These are phyloP conservation scores for Gallinago nigripennis DNA, from an alignment of 2,797 vertebrate genomes.

Conservation along the genomic window DNA sequence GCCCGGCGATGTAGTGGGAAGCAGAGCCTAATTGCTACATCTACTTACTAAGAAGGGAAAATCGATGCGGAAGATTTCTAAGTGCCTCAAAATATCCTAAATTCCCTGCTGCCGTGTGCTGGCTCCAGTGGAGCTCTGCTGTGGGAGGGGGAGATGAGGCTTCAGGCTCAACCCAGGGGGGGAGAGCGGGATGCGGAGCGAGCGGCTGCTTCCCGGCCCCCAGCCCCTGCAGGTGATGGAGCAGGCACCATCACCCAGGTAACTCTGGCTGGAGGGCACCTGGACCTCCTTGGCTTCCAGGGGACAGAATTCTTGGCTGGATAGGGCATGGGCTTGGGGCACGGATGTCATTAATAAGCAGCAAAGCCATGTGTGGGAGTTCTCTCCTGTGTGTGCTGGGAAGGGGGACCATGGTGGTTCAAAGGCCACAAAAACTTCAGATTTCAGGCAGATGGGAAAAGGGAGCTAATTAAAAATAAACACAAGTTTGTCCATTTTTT, in stretches of 20 bases:
- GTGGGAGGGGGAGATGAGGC: background rate
- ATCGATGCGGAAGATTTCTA: background rate
- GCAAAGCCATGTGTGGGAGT: rapidly evolving
- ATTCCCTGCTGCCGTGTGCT: background rate
- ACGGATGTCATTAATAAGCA: background rate
- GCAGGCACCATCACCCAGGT: rapidly evolving
- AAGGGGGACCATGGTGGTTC: rapidly evolving
- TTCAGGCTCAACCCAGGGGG: background rate
- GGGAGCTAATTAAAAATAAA: background rate
- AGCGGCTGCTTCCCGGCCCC: background rate
- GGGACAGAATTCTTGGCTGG: rapidly evolving
- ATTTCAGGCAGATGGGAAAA: background rate
- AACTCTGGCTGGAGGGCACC: background rate
- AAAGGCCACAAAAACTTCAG: background rate
- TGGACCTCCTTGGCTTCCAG: background rate
- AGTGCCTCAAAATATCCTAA: background rate
- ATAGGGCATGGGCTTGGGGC: rapidly evolving
- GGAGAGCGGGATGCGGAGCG: rapidly evolving
- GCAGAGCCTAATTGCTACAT: background rate
- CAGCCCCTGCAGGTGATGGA: rapidly evolving
- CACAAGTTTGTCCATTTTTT: background rate
- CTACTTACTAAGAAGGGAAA: background rate
- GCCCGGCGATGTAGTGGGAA: background rate
- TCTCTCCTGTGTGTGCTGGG: background rate
- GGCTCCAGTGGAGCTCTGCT: background rate